A percentile compares a stretch with the other conserved stretches of the same genome.
Evolutionary conservation across 2,113 vertebrate species (phyloP).

Genomic region (Pipra filicauda): DNA sequence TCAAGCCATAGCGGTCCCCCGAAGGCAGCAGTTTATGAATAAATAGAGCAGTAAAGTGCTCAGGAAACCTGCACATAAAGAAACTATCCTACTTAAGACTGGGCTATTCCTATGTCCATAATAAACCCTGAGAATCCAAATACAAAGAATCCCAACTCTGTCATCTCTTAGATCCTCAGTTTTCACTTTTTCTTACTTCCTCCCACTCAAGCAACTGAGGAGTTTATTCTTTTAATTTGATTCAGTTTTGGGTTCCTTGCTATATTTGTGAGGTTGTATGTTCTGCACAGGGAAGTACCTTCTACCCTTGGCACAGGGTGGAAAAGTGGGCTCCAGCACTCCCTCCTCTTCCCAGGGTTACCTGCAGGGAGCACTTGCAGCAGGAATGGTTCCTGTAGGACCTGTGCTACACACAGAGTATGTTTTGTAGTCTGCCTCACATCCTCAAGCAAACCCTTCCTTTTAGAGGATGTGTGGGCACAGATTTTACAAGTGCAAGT

Average conservation of each 20-base stretch:
- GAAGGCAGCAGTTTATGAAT: not conserved
- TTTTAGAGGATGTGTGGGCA: not conserved
- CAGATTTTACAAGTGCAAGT: not conserved
- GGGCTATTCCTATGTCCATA: not conserved
- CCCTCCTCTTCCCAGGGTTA: not conserved
- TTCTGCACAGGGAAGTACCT: not conserved
- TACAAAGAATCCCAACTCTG: not conserved
- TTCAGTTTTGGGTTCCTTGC: not conserved
- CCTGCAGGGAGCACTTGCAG: not conserved
- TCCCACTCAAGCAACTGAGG: not conserved
- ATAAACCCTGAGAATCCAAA: not conserved
- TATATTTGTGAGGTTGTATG: rapidly evolving
- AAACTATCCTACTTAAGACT: not conserved
- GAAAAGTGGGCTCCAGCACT: not conserved
- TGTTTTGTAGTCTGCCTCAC: not conserved
- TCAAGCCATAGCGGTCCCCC: not conserved
- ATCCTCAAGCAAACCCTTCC: not conserved
- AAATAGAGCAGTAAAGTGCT: not conserved
- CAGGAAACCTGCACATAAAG: not conserved
- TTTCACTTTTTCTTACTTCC: not conserved
- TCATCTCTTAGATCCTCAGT: not conserved
- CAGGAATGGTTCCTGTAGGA: not conserved
- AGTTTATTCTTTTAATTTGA: not conserved
- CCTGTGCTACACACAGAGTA: rapidly evolving
- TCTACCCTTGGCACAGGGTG: not conserved